Base-by-base conservation (phyloP, 2,888 invertebrate species). In the Pinctada fucata region DNA sequence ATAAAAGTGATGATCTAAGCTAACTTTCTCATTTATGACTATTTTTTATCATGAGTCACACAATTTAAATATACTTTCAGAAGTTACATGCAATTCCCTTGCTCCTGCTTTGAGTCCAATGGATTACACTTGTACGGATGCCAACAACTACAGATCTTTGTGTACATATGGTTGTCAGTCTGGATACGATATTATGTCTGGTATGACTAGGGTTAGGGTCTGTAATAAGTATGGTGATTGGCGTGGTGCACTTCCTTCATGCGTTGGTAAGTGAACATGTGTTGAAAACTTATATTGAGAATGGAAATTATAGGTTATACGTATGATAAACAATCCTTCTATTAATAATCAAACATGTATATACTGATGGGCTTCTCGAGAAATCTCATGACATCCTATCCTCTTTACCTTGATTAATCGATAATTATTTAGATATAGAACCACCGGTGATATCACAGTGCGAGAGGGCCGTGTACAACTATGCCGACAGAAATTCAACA, bases 151-250 rank as follows among this genome's bases (percentile, higher is more conserved):
- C 71, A 64, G 83, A 63, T 83, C 83, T 65, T 80, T 78, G 2
- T 85, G 85, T 75, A 73, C 79, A 0, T 85, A 84, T 68, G 72
- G 31, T 50, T 85, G 85, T 75, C 63, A 49, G 6, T 45, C 51
- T 3, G 85, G 85, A 1, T 85, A 79, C 68, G 82, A 79, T 63
- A 72, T 85, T 2, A 13, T 64, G 3, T 80, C 82, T 47, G 84
- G 83, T 45, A 72, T 76, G 67, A 78, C 76, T 47, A 77, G 82
- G 45, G 84, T 84, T 6, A 71, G 78, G 3, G 76, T 84, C 6
- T 85, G 85, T 78, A 72, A 67, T n/a, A 69, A 72, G 16, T 31
- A 58, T 63, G 82, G 83, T 8, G 6, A 16, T n/a, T 85, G 85
- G 85, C 68, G 67, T 5, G 82, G 84, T 10, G 16, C n/a, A 10